Conservation (phyloP, 2,113 vertebrate genomes). For the Anthoscopus minutus region DNA sequence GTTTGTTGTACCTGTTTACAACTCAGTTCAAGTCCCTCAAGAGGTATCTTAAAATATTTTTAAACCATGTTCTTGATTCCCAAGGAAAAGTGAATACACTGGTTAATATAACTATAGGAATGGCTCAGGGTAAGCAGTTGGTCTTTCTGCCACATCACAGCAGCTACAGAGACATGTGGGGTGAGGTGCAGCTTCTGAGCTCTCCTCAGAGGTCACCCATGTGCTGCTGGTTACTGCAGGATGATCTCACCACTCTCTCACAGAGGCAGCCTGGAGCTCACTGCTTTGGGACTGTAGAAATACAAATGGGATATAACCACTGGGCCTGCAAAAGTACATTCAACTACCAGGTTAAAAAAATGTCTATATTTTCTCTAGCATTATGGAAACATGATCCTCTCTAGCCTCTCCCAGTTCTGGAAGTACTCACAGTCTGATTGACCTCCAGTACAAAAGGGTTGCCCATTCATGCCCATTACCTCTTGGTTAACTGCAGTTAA, state of each 20-base stretch:
- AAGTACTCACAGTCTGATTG: neutral
- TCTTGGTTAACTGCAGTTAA: neutral
- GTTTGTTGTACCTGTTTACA: neutral
- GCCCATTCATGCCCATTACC: neutral
- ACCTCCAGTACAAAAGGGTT: neutral
- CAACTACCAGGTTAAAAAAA: neutral
- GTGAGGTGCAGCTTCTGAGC: neutral
- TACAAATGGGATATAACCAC: neutral
- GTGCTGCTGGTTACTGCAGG: neutral
- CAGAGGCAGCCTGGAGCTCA: neutral
- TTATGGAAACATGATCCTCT: neutral
- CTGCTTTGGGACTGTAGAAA: neutral
- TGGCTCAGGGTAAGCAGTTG: neutral
- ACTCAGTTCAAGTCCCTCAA: neutral
- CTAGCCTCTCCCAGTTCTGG: neutral
- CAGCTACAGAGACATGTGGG: accelerated
- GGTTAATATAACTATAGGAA: neutral
- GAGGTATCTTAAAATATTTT: neutral
- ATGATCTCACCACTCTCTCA: neutral
- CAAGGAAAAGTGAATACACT: neutral
- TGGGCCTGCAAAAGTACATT: neutral
- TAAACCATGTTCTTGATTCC: neutral
- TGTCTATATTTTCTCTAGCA: neutral
- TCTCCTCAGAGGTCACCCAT: neutral
- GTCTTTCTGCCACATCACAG: neutral